Conservation (phyloP, 2,888 invertebrate species). For the Fabriciana adippe region DNA sequence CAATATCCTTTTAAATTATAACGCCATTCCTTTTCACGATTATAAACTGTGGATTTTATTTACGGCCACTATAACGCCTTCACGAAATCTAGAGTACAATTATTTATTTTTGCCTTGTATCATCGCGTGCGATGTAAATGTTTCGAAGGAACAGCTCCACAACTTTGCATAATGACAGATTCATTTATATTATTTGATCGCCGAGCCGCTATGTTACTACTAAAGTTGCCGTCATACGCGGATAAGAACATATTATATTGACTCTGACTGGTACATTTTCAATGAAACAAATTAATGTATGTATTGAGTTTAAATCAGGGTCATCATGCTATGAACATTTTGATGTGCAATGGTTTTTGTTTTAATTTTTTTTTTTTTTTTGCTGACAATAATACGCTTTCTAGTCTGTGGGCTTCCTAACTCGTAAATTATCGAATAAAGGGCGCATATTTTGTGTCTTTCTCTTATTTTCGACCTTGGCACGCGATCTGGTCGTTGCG, state of each 20-base stretch:
- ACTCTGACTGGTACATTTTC: background rate
- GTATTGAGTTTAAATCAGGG: too few relatives aligned
- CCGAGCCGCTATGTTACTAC: slow-evolving; percentile 40
- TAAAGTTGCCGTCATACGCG: slow-evolving; percentile 18
- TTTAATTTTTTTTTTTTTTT: too few relatives aligned
- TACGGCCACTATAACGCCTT: slow-evolving; percentile 14
- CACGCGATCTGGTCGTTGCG: slow-evolving; percentile 59
- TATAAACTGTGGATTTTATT: slow-evolving; percentile 17
- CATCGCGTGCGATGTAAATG: slow-evolving; percentile 46
- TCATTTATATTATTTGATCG: slow-evolving; percentile 61
- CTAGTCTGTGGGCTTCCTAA: slow-evolving; percentile 33
- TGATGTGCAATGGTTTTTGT: too few relatives aligned
- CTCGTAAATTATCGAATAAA: slow-evolving; percentile 55
- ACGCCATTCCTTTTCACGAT: slow-evolving; percentile 18
- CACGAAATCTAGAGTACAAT: slow-evolving; percentile 23
- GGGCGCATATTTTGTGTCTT: slow-evolving; percentile 49
- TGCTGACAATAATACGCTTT: background rate
- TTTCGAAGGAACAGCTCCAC: slow-evolving; percentile 46
- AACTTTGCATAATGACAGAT: slow-evolving; percentile 61
- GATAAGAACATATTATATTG: too few relatives aligned
- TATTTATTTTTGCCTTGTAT: slow-evolving; percentile 25
- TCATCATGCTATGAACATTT: too few relatives aligned
- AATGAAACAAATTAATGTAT: background rate
- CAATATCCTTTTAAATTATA: slow-evolving; percentile 16
- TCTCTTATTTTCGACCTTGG: slow-evolving; percentile 56